These are phyloP conservation scores for Lymantria dispar DNA, from an alignment of 2,888 invertebrate species.

Conservation along the genomic window DNA sequence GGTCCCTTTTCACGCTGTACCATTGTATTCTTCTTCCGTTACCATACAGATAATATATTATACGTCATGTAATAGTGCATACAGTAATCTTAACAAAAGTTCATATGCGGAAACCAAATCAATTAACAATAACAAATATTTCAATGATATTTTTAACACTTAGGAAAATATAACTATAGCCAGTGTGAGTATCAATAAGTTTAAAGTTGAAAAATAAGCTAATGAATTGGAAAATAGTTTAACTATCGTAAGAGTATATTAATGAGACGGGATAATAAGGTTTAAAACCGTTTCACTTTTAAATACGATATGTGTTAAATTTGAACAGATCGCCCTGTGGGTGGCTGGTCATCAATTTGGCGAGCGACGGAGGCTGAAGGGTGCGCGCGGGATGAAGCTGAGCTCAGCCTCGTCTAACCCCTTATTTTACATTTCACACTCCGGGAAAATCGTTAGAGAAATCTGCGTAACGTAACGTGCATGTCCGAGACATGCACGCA, in stretches of 20 bases:
- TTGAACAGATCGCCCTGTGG: conserved; percentile 76
- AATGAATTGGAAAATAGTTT: conserved; percentile 42
- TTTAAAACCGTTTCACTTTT: conserved; percentile 71
- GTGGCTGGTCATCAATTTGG: conserved; percentile 80
- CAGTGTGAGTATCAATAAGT: too few species aligned
- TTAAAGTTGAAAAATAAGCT: conserved; percentile 31
- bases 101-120: too few species aligned
- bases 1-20: too few species aligned
- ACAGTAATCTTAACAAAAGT: too few species aligned
- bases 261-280: conserved; percentile 70
- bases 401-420: conserved; percentile 76
- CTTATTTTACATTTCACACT: conserved; percentile 83
- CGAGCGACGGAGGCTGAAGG: conserved; percentile 48
- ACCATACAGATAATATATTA: too few species aligned
- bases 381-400: conserved; percentile 45
- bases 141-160: too few species aligned
- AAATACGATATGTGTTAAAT: conserved; percentile 79
- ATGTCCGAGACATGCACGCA: conserved; percentile 75
- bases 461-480: conserved; percentile 81
- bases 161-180: too few species aligned
- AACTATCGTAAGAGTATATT: conserved; percentile 64
- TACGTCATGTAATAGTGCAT: too few species aligned
- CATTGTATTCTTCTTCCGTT: too few species aligned
- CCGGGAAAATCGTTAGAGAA: conserved; percentile 83
- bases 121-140: too few species aligned